Conservation (phyloP, 2,888 invertebrate species). For the Sisyra terminalis region DNA sequence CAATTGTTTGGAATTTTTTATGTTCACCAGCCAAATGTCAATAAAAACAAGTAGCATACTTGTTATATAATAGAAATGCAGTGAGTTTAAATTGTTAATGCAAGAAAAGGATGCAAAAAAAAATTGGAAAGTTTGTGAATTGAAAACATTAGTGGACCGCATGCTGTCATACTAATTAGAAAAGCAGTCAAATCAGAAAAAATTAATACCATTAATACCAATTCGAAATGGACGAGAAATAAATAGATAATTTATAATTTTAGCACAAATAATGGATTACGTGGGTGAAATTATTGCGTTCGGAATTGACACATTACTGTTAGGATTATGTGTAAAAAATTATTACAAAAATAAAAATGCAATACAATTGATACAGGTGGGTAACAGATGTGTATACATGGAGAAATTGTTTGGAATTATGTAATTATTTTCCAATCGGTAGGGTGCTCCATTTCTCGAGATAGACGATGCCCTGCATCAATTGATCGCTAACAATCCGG, state of each 20-base stretch:
- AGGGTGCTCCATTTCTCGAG: constrained; percentile 54
- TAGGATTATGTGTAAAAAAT: constrained; percentile 56
- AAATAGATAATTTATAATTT: constrained; percentile 4
- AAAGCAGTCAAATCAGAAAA: not conserved
- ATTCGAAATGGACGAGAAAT: constrained; percentile 6
- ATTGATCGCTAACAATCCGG: constrained; percentile 41
- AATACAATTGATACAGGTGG: constrained; percentile 52
- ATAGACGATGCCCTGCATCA: constrained; percentile 45
- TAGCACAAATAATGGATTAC: constrained; percentile 46
- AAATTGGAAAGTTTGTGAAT: not conserved
- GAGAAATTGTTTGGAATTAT: constrained; percentile 8
- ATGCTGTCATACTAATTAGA: too few species aligned
- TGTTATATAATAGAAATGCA: too few species aligned
- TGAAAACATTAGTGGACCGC: too few species aligned
- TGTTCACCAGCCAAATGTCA: too few species aligned
- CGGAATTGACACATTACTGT: constrained; percentile 56
- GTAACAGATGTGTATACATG: constrained; percentile 4
- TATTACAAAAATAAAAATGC: constrained; percentile 60
- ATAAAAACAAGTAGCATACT: too few species aligned
- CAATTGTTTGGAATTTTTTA: too few species aligned
- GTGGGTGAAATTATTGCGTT: constrained; percentile 57
- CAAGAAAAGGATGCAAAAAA: too few species aligned
- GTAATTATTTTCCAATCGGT: constrained; percentile 11
- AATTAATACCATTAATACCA: not conserved
- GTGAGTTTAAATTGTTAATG: too few species aligned